Conservation (phyloP, 1,140 invertebrate genomes). For the Belonocnema kinseyi region DNA sequence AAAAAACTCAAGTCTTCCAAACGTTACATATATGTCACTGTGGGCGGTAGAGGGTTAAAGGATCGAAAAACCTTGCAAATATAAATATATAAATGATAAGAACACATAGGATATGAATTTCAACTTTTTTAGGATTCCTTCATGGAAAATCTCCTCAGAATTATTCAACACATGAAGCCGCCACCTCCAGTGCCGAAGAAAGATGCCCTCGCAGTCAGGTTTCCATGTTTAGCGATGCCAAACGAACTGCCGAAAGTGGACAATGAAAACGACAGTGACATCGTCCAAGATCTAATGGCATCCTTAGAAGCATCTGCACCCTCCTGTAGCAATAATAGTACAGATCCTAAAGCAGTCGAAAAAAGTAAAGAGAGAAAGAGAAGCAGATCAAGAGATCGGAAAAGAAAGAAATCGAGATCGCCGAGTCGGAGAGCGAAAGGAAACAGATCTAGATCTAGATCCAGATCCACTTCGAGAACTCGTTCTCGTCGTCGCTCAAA, state of each 20-base stretch:
- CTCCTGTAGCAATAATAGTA: slow-evolving; percentile 60
- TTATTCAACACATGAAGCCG: slow-evolving; percentile 96
- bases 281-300: slow-evolving; percentile 90
- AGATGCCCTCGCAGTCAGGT: slow-evolving; percentile 84
- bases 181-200: slow-evolving; percentile 61
- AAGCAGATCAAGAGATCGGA: slow-evolving; percentile 68
- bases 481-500: slow-evolving; percentile 44
- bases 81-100: slow-evolving; percentile 11
- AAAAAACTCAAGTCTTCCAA: too few relatives aligned
- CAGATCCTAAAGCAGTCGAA: slow-evolving; percentile 42
- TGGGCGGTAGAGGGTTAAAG: too few relatives aligned
- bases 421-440: slow-evolving; percentile 60
- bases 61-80: background rate
- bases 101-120: background rate
- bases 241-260: slow-evolving; percentile 81
- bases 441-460: slow-evolving; percentile 67
- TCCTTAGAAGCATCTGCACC: slow-evolving; percentile 92
- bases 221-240: slow-evolving; percentile 93
- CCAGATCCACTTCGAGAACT: slow-evolving; percentile 63
- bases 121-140: slow-evolving; percentile 84
- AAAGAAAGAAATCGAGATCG: slow-evolving; percentile 61
- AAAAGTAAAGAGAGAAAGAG: slow-evolving; percentile 62
- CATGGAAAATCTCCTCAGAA: slow-evolving; percentile 91
- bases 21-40: too few relatives aligned
- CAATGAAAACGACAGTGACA: slow-evolving; percentile 70